Evolutionary conservation across 2,113 vertebrate genomes (phyloP).

Genomic region (Phainopepla nitens): DNA sequence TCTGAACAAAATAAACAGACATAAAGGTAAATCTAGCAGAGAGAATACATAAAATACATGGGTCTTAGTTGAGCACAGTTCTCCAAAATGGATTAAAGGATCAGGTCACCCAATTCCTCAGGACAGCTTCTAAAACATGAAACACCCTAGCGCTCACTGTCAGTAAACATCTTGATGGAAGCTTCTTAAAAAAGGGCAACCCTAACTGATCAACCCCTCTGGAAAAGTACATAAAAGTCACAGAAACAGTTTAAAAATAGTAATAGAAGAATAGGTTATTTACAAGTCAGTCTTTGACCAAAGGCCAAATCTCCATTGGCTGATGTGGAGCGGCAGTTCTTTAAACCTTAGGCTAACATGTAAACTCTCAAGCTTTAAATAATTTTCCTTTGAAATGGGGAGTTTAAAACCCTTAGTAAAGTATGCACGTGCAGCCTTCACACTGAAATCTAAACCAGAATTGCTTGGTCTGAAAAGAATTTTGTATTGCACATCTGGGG

Average conservation of each 20-base stretch:
- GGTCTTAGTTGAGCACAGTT: background rate
- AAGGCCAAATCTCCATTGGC: conserved; percentile 29
- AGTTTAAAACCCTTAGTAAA: conserved; percentile 34
- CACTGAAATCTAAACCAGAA: conserved; percentile 38
- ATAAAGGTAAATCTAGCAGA: conserved; percentile 30
- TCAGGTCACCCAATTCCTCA: background rate
- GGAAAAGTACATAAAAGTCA: conserved; percentile 32
- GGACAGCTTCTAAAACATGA: background rate
- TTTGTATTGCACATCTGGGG: conserved; percentile 16
- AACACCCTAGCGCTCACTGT: background rate
- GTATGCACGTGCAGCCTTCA: background rate
- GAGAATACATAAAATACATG: conserved; percentile 39
- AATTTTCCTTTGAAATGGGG: conserved; percentile 40
- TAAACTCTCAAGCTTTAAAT: conserved; percentile 43
- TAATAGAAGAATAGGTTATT: conserved; percentile 43
- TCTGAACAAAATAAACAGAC: conserved; percentile 24
- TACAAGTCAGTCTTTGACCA: conserved; percentile 42
- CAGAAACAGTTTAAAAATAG: conserved; percentile 40
- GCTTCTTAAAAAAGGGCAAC: background rate
- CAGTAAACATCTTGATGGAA: background rate
- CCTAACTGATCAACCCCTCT: conserved; percentile 9
- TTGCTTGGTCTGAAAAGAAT: conserved; percentile 38
- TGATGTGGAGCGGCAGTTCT: conserved; percentile 13
- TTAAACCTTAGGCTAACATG: conserved; percentile 34
- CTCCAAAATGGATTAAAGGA: conserved; percentile 18